Evolutionary conservation across 2,797 vertebrate genomes (phyloP).

Genomic region (Heliangelus exortis): DNA sequence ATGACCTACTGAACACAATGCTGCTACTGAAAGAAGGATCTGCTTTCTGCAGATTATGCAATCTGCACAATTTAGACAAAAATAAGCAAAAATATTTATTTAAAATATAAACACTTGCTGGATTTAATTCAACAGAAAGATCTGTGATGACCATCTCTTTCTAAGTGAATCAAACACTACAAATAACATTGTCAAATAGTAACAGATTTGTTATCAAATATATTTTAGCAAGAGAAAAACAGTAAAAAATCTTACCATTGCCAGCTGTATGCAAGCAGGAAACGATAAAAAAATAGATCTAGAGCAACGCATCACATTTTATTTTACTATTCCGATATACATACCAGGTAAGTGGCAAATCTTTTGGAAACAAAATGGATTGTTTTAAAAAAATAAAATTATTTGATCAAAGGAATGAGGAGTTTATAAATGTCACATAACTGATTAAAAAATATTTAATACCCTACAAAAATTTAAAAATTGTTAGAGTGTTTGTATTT

Average conservation of each 20-base stretch:
- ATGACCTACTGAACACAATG: background rate
- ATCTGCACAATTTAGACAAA: background rate
- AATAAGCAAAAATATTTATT: background rate
- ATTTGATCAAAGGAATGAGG: background rate
- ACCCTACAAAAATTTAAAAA: background rate
- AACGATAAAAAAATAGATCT: constrained; percentile 45
- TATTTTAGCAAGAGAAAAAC: background rate
- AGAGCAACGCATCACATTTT: background rate
- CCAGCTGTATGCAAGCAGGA: constrained; percentile 54
- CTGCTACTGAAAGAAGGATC: background rate
- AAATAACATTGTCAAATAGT: background rate
- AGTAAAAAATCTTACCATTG: constrained; percentile 63
- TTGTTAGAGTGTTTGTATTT: background rate
- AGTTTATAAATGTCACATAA: background rate
- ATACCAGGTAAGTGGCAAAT: background rate
- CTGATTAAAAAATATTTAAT: background rate
- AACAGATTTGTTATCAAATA: background rate
- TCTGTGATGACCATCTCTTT: background rate
- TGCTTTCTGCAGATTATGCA: background rate
- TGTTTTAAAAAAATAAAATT: background rate
- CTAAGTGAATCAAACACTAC: background rate
- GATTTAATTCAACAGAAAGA: background rate
- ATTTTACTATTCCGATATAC: background rate
- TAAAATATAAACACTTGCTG: background rate
- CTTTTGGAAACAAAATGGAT: background rate